These are phyloP conservation scores for Glomeris maerens DNA, from an alignment of 1,140 invertebrate genomes.

Conservation along the genomic window DNA sequence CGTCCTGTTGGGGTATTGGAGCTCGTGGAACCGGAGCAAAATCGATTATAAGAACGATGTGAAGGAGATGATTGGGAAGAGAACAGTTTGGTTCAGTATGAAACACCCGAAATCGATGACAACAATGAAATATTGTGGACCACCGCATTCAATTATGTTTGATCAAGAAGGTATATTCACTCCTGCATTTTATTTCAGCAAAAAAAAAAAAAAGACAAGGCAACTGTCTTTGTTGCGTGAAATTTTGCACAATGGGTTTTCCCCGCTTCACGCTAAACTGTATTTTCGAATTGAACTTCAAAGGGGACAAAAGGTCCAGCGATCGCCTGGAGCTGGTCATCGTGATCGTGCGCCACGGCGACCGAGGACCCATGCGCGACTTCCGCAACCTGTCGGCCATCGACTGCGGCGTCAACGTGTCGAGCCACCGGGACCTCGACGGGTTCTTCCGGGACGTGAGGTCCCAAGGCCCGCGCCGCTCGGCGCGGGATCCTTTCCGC, in stretches of 20 bases:
- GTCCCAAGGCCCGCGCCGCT: constrained; percentile 16
- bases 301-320: constrained; percentile 19
- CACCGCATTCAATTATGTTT: constrained; percentile 11
- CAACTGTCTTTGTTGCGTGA: neutral
- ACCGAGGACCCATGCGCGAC: constrained; percentile 66
- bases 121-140: constrained; percentile 16
- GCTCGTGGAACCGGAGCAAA: neutral
- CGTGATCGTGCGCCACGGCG: constrained; percentile 70
- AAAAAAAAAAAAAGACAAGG: neutral
- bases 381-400: constrained; percentile 55
- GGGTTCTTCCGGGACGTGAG: constrained; percentile 21
- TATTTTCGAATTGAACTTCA: constrained; percentile 11
- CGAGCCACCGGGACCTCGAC: constrained; percentile 19
- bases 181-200: neutral
- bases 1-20: neutral
- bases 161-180: constrained; percentile 15
- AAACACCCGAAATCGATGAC: constrained; percentile 13
- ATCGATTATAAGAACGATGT: neutral
- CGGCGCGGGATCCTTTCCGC: constrained; percentile 52
- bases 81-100: neutral
- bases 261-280: constrained; percentile 1
- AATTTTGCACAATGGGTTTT: neutral
- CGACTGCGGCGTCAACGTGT: constrained; percentile 45
- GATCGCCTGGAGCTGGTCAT: constrained; percentile 52
- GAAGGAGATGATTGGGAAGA: neutral